Percentiles rank a stretch among this genome's conserved stretches.
Evolutionary conservation across 2,113 vertebrate species (phyloP).

Genomic region (Oryctolagus cuniculus): DNA sequence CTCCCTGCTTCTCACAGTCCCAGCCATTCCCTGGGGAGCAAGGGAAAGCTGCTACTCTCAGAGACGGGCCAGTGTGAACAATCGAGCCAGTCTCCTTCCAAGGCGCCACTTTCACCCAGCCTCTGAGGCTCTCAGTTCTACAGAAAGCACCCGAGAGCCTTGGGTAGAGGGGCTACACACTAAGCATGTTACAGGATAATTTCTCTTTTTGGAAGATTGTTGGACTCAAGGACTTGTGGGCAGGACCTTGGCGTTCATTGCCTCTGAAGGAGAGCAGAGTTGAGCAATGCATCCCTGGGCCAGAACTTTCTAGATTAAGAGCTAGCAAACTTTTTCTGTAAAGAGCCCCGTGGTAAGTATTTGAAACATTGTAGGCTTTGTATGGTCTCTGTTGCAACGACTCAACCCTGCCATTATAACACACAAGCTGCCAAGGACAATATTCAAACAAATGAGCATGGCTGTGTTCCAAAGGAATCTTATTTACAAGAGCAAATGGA

Average conservation of each 20-base stretch:
- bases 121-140: neutral
- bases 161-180: neutral
- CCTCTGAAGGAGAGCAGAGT: neutral
- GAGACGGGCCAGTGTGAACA: neutral
- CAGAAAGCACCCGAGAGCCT: neutral
- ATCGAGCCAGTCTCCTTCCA: neutral
- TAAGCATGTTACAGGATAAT: neutral
- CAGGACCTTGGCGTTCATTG: neutral
- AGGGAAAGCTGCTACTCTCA: neutral
- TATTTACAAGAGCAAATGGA: slow-evolving; percentile 46
- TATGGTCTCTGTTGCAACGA: neutral
- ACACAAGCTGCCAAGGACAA: slow-evolving; percentile 23
- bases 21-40: neutral
- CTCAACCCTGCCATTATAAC: neutral
- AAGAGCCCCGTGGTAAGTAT: neutral
- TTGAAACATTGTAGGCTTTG: neutral
- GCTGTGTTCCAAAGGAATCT: slow-evolving; percentile 30
- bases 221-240: neutral
- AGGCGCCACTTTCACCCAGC: neutral
- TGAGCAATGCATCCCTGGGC: neutral
- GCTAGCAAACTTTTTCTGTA: neutral
- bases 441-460: neutral
- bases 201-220: neutral
- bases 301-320: neutral
- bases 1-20: neutral